These are phyloP conservation scores for Coelogynopora nodosa DNA, from an alignment of 2,888 invertebrate genomes.

Conservation along the genomic window DNA sequence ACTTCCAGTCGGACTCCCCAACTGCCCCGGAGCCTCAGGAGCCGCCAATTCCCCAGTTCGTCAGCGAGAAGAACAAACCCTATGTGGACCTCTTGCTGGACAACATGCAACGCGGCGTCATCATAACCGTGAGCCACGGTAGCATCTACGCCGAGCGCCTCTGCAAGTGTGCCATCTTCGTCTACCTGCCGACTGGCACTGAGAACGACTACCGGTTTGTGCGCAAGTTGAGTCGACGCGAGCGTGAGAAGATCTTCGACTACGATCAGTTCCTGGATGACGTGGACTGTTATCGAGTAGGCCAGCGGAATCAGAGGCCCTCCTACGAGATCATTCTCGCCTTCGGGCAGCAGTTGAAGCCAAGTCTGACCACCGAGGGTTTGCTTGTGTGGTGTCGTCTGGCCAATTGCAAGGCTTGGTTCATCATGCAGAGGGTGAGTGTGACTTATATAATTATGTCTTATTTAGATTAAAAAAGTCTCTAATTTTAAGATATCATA, in stretches of 20 bases:
- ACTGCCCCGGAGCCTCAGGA: conserved; percentile 34
- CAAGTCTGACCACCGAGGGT: conserved; percentile 8
- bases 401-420: conserved; percentile 41
- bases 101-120: conserved; percentile 38
- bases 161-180: conserved; percentile 40
- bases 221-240: conserved; percentile 35
- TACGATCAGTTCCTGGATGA: conserved; percentile 33
- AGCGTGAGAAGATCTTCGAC: conserved; percentile 38
- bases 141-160: conserved; percentile 37
- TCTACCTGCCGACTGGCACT: conserved; percentile 32
- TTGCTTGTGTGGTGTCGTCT: conserved; percentile 40
- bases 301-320: conserved; percentile 1
- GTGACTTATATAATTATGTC: neutral
- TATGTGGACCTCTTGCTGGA: conserved; percentile 40
- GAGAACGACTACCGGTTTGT: conserved; percentile 34
- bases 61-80: conserved; percentile 35
- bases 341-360: conserved; percentile 39
- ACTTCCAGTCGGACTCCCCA: conserved; percentile 26
- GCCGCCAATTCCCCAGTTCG: conserved; percentile 34
- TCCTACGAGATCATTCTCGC: conserved; percentile 36
- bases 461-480: no score
- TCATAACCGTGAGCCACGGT: conserved; percentile 17
- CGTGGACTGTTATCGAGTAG: neutral
- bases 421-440: conserved; percentile 37
- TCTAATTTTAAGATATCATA: no score